Evolutionary conservation across 2,113 vertebrate species (phyloP).

Genomic region (Meles meles): DNA sequence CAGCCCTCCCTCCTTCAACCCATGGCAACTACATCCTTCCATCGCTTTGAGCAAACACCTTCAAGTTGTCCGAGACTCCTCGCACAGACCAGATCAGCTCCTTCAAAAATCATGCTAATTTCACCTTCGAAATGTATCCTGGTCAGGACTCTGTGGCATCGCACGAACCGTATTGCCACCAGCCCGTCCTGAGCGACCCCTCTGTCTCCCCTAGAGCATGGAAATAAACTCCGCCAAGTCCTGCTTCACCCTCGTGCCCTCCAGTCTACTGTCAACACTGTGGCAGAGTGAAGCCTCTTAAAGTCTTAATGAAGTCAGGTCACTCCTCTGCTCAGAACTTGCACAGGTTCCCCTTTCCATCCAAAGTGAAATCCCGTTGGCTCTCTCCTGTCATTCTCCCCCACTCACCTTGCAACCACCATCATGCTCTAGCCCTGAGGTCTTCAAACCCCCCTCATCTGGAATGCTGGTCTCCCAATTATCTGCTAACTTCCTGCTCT

Average conservation of each 20-base stretch:
- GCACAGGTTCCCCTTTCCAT: background rate
- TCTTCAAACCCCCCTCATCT: background rate
- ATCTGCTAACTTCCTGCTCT: background rate
- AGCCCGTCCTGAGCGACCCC: background rate
- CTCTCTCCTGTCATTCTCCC: too few species aligned
- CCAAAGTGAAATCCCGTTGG: background rate
- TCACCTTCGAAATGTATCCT: background rate
- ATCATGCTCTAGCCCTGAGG: background rate
- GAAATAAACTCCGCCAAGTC: too few species aligned
- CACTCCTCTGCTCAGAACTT: background rate
- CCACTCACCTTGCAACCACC: background rate
- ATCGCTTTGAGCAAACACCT: background rate
- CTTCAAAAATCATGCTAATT: background rate
- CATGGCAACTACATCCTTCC: background rate
- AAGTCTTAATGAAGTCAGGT: background rate
- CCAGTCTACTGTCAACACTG: background rate
- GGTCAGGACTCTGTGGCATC: background rate
- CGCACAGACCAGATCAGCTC: rapidly evolving
- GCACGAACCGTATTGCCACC: rapidly evolving
- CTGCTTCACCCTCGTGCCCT: background rate
- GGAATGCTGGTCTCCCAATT: background rate
- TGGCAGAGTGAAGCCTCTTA: background rate
- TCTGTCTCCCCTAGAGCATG: rapidly evolving
- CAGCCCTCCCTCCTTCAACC: background rate
- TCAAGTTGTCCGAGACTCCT: rapidly evolving